A percentile compares a stretch with the other conserved stretches of the same genome.
Evolutionary conservation across 2,888 invertebrate genomes (phyloP).

Genomic region (Erebia aethiops): DNA sequence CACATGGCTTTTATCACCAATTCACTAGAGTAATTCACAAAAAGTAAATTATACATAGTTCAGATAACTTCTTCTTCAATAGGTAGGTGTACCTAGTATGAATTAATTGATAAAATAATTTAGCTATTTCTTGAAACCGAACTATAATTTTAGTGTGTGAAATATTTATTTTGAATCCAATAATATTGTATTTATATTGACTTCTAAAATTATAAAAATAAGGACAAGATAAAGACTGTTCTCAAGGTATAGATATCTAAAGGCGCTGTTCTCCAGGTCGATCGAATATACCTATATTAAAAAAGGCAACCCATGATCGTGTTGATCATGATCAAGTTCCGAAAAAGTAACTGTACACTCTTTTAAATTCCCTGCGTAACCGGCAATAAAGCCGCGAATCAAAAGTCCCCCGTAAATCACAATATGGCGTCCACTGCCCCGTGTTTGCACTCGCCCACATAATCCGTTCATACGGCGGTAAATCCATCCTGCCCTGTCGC

Average conservation of each 20-base stretch:
- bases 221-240: no score
- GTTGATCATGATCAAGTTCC: neutral
- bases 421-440: slow-evolving; percentile 80
- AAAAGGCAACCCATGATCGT: neutral
- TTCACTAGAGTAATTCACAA: neutral
- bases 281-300: neutral
- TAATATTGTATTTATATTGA: no score
- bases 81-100: no score
- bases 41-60: neutral
- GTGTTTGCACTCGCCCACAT: slow-evolving; percentile 83
- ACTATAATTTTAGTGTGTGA: no score
- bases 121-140: no score
- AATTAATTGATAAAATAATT: no score
- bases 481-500: slow-evolving; percentile 80
- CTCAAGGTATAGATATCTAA: no score
- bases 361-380: slow-evolving; percentile 58
- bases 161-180: no score
- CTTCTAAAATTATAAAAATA: no score
- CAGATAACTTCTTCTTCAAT: no score
- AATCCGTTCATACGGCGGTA: slow-evolving; percentile 81
- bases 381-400: slow-evolving; percentile 78
- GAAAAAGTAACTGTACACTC: slow-evolving; percentile 21
- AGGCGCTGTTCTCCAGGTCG: neutral
- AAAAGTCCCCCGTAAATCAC: slow-evolving; percentile 79
- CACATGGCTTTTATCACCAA: neutral